A percentile compares a stretch with the other conserved stretches of the same genome.
These are phyloP conservation scores for Philopedon plagiatum DNA, from an alignment of 2,888 invertebrate species.

Conservation along the genomic window DNA sequence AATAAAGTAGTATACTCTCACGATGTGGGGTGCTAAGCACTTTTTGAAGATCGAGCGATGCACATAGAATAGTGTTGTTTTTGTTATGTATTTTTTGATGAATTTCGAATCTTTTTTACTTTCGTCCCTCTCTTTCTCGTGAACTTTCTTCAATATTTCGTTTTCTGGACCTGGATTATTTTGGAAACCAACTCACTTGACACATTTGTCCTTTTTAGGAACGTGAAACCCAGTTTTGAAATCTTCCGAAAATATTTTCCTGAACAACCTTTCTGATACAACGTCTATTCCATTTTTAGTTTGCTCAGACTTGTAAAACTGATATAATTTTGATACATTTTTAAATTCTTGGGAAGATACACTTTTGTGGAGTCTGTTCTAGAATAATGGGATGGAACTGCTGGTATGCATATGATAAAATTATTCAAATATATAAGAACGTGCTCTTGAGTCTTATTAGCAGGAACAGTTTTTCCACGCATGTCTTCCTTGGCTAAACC, in stretches of 20 bases:
- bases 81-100: constrained; percentile 9
- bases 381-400: constrained; percentile 13
- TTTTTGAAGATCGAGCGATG: constrained; percentile 5
- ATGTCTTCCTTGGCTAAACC: constrained; percentile 16
- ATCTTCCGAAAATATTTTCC: constrained; percentile 16
- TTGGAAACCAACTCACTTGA: background rate
- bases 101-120: constrained; percentile 12
- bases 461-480: constrained; percentile 10
- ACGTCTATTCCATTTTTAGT: constrained; percentile 31
- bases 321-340: constrained; percentile 46
- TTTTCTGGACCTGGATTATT: background rate
- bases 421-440: background rate
- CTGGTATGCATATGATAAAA: constrained; percentile 24
- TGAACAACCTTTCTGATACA: constrained; percentile 13
- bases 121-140: background rate
- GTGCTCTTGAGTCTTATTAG: constrained; percentile 5
- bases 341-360: constrained; percentile 45
- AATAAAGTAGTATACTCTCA: constrained; percentile 17
- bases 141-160: background rate
- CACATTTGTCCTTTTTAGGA: constrained; percentile 28
- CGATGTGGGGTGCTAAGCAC: constrained; percentile 7
- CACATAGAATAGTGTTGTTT: background rate
- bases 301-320: constrained; percentile 38
- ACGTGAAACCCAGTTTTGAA: constrained; percentile 30
- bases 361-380: constrained; percentile 17